phyloP scores from a whole-genome alignment of 1,140 invertebrate species.

The Thaumetopoea pityocampa region DNA sequence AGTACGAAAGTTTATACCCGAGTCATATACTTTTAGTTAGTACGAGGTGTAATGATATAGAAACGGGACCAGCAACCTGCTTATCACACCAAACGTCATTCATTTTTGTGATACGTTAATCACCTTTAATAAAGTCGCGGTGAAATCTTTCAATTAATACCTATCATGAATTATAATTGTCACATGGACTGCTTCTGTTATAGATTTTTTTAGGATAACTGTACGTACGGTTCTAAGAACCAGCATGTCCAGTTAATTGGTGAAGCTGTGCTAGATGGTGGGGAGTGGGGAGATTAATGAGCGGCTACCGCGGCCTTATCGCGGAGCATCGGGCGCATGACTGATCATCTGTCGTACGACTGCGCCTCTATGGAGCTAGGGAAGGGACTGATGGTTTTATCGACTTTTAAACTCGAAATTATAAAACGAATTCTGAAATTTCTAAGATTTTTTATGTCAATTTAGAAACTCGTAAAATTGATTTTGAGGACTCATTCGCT shows the following conservation, averaged over 20 bases:
- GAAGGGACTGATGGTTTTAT: conserved; percentile 6
- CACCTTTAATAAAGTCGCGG: conserved; percentile 1
- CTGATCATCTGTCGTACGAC: conserved; percentile 73
- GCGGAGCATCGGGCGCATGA: conserved; percentile 69
- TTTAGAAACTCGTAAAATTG: no score
- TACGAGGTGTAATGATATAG: no score
- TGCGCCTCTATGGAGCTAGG: conserved; percentile 38
- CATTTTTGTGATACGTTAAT: no score
- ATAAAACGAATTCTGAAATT: background rate
- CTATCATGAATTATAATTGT: conserved; percentile 14
- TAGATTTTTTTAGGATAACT: conserved; percentile 21
- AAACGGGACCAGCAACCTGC: no score
- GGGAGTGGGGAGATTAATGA: conserved; percentile 72
- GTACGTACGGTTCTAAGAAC: conserved; percentile 52
- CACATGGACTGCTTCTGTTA: conserved; percentile 15
- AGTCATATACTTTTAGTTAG: no score
- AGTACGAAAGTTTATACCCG: no score
- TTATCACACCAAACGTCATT: no score
- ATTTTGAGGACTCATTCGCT: no score
- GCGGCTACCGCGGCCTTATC: conserved; percentile 71
- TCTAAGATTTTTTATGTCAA: background rate
- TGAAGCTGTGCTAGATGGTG: conserved; percentile 37
- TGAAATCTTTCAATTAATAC: conserved; percentile 9
- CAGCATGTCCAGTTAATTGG: conserved; percentile 64
- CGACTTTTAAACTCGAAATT: conserved; percentile 11